Evolutionary conservation across 2,797 vertebrate species (phyloP), one percentile per base, ranked within the genome.

Genomic region (Melanotaenia boesemani): DNA sequence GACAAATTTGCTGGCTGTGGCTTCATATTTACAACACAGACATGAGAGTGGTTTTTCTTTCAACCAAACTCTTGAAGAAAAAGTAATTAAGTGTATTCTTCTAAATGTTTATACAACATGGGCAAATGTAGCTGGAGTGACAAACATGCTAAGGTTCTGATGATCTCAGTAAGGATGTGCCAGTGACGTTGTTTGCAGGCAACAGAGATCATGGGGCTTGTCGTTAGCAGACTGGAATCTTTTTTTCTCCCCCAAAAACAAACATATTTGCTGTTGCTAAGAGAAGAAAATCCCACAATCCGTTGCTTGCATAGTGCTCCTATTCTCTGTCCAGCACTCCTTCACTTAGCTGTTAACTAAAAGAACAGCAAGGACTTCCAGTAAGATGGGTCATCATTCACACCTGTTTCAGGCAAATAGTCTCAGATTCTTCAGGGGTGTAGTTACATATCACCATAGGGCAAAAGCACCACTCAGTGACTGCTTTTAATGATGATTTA

Each of bases 221-320:
- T 20, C 52, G 15, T 67, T 66, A 67, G 72, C 36, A 22, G 57
- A 63, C 41, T 74, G 61, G 54, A 77, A 24, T 71, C 9, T n/a
- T 72, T 74, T 55, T 59, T 46, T 46, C 22, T 5, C 16, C 18
- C 22, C 18, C 12, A 26, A 70, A 83, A 85, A 57, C 50, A 90
- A 86, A 81, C 77, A 76, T 54, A 11, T 77, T 56, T 58, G 58
- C 81, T 72, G 76, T 87, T 84, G 81, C 85, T 84, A 78, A 67
- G 83, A 79, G 63, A 82, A 56, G 1, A 28, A 72, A 46, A 64
- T 61, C 44, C 34, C 71, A 63, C 71, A 72, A 48, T 74, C 60
- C 13, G 8, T n/a, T 39, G 41, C 66, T 76, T 58, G 74, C 77
- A 88, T 46, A 83, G 46, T 70, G 2, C 74, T 73, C 37, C 32